These are phyloP conservation scores for Petrosia ficiformis DNA, from an alignment of 37 sponge, comb jelly and placozoan genomes.

Conservation along the genomic window DNA sequence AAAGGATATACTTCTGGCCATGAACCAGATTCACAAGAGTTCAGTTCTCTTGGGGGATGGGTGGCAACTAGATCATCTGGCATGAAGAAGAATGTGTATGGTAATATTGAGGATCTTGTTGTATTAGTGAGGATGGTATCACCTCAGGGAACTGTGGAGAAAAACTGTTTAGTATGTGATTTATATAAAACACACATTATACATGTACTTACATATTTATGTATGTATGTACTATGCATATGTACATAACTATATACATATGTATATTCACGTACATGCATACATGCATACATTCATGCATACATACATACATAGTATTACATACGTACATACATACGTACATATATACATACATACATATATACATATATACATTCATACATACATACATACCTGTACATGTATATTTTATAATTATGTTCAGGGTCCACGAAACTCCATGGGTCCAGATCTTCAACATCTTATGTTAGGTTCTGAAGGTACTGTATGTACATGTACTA, in stretches of 20 bases:
- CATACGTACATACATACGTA: background rate
- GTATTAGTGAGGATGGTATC: conserved; percentile 86
- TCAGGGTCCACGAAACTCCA: conserved; percentile 90
- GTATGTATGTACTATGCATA: background rate
- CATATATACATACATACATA: background rate
- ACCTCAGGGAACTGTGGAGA: conserved; percentile 77
- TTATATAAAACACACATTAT: background rate
- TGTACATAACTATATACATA: background rate
- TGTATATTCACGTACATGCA: background rate
- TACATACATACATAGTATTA: too few relatives aligned
- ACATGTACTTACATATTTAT: background rate
- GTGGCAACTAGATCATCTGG: conserved; percentile 93
- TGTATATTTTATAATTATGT: too few relatives aligned
- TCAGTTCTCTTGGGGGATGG: conserved; percentile 95
- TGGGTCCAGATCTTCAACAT: conserved; percentile 94
- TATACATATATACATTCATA: background rate
- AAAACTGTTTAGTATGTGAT: conserved; percentile 58
- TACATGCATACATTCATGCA: background rate
- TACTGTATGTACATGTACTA: background rate
- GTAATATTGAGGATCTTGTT: conserved; percentile 96
- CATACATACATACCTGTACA: too few relatives aligned
- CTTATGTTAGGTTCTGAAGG: conserved; percentile 98
- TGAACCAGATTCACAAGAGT: conserved; percentile 94
- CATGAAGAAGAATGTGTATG: conserved; percentile 97
- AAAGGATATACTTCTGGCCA: conserved; percentile 86